Evolutionary conservation across 1,140 invertebrate genomes (phyloP).

Genomic region (Lamellibrachia luymesi): DNA sequence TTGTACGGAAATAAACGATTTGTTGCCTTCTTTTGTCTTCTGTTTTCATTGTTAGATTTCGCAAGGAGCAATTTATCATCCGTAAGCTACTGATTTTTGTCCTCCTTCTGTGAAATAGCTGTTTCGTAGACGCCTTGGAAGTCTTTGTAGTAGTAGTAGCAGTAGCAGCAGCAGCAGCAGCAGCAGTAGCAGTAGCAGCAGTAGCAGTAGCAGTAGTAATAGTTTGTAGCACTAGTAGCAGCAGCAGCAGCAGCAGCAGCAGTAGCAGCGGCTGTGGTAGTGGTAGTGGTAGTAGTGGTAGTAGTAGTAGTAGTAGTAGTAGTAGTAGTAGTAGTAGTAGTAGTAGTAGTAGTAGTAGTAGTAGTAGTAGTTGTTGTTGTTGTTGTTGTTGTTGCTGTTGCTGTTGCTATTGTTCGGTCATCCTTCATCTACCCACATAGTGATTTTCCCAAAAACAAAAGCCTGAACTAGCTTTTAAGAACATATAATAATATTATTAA

Average conservation of each 20-base stretch:
- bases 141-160: conserved; percentile 12
- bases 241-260: conserved; percentile 7
- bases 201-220: conserved; percentile 17
- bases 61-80: not conserved
- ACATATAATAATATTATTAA: too few species aligned
- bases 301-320: not conserved
- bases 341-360: not conserved
- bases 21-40: not conserved
- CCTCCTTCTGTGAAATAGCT: too few species aligned
- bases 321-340: not conserved
- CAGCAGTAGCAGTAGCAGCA: conserved; percentile 11
- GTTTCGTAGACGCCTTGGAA: not conserved
- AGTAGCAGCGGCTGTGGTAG: too few species aligned
- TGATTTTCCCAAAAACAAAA: too few species aligned
- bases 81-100: too few species aligned
- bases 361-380: not conserved
- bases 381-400: too few species aligned
- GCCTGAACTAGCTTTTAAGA: too few species aligned
- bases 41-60: not conserved
- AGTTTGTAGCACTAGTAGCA: not conserved
- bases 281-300: conserved; percentile 7
- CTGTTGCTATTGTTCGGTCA: too few species aligned
- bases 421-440: too few species aligned
- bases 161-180: conserved; percentile 12
- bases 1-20: not conserved